A percentile compares a stretch with the other conserved stretches of the same genome.
These are phyloP conservation scores for Aspidiotus rigidus DNA, from an alignment of 2,888 invertebrate species.

Conservation along the genomic window DNA sequence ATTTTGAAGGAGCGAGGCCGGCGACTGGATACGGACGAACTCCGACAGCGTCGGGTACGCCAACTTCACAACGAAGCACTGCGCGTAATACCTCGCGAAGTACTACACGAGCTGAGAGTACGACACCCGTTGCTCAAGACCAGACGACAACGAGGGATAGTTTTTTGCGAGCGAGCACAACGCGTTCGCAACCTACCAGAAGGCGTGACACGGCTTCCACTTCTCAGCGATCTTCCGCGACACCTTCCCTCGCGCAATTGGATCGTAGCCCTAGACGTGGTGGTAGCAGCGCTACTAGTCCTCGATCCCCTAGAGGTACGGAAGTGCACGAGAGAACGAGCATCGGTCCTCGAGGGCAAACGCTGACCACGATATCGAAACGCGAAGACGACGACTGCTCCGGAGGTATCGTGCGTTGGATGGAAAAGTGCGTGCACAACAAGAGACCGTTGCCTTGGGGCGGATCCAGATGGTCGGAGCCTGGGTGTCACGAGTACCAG, in stretches of 20 bases:
- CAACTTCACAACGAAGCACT: background rate
- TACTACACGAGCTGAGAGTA: background rate
- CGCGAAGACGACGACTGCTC: conserved; percentile 16
- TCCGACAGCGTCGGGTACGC: background rate
- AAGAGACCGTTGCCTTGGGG: conserved; percentile 16
- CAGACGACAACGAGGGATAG: too few species aligned
- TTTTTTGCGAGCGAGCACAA: too few species aligned
- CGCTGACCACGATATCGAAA: background rate
- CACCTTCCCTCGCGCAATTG: background rate
- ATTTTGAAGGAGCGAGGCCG: too few species aligned
- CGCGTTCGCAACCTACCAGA: too few species aligned
- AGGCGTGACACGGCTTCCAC: background rate
- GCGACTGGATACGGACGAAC: background rate
- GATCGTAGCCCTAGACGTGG: background rate
- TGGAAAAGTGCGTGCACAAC: conserved; percentile 16
- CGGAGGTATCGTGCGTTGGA: conserved; percentile 26
- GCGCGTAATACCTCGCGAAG: background rate
- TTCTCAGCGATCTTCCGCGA: background rate
- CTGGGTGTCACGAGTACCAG: background rate
- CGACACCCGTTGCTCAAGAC: background rate
- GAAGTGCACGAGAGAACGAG: background rate
- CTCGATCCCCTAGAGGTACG: background rate
- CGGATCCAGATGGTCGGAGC: conserved; percentile 9
- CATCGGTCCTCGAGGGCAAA: too few species aligned
- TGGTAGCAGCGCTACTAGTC: background rate